These are phyloP conservation scores for Psittacara wagleri DNA, from an alignment of 2,113 vertebrate genomes.

Conservation along the genomic window DNA sequence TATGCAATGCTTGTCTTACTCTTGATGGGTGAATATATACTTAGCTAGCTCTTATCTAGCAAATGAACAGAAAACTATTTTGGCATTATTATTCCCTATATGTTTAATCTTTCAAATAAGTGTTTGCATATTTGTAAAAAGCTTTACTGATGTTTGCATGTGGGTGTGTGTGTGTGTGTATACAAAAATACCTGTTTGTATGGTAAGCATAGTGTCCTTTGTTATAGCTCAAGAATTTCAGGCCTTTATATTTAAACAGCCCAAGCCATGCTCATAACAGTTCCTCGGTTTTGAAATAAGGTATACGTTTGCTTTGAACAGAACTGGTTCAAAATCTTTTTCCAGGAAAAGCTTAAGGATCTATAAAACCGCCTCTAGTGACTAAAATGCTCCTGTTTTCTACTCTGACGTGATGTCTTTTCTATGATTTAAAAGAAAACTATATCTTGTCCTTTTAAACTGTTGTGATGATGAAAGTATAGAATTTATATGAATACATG, in stretches of 20 bases:
- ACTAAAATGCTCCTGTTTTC: not conserved
- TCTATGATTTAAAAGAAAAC: not conserved
- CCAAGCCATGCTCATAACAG: not conserved
- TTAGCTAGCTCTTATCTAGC: not conserved
- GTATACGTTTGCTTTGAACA: not conserved
- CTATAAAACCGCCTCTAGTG: not conserved
- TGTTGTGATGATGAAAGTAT: not conserved
- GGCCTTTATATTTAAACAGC: not conserved
- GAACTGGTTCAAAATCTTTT: not conserved
- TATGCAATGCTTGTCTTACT: not conserved
- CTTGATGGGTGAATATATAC: not conserved
- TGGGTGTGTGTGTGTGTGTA: fast-evolving
- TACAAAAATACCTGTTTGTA: not conserved
- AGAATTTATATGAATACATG: not conserved
- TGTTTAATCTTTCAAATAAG: not conserved
- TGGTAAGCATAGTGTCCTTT: not conserved
- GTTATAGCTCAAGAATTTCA: not conserved
- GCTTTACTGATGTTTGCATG: not conserved
- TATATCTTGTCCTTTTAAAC: not conserved
- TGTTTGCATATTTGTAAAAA: not conserved
- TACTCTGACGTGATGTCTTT: not conserved
- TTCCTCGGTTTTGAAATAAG: not conserved
- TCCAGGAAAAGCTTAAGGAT: not conserved
- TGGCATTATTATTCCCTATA: not conserved
- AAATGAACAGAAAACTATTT: not conserved